These are phyloP conservation scores for Drosophila barbarae DNA, from an alignment of 2,888 invertebrate species.

Conservation along the genomic window DNA sequence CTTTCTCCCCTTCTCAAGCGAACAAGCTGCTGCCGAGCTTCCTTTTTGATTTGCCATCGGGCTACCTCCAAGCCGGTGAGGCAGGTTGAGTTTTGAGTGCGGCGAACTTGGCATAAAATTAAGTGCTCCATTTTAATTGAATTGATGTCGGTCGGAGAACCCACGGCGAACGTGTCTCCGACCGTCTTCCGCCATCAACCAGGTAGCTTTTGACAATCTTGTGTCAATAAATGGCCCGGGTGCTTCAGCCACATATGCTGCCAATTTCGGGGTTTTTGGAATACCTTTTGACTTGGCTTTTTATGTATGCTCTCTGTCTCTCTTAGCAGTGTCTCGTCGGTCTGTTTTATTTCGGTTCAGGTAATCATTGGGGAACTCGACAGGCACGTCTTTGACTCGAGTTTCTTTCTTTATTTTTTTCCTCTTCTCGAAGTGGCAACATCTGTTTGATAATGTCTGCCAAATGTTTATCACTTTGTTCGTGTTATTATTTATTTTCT, in stretches of 20 bases:
- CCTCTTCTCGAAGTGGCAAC: constrained; percentile 21
- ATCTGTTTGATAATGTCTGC: constrained; percentile 43
- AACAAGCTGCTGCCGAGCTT: constrained; percentile 42
- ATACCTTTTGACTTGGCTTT: constrained; percentile 39
- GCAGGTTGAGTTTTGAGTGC: constrained; percentile 52
- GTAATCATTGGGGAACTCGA: constrained; percentile 38
- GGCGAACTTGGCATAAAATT: constrained; percentile 69
- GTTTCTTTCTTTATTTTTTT: constrained; percentile 15
- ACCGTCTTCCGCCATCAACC: constrained; percentile 9
- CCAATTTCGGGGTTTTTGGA: constrained; percentile 49
- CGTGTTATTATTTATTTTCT: constrained; percentile 24
- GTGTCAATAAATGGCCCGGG: constrained; percentile 51
- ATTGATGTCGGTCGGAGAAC: constrained; percentile 49
- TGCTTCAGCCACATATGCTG: constrained; percentile 58
- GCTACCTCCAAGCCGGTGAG: constrained; percentile 10
- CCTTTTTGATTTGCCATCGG: constrained; percentile 50
- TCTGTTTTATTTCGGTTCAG: constrained; percentile 34
- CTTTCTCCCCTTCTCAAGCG: constrained; percentile 4
- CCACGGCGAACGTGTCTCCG: constrained; percentile 23
- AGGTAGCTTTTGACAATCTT: constrained; percentile 49
- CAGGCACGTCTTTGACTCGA: constrained; percentile 30
- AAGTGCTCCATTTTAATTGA: constrained; percentile 72
- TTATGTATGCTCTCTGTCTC: constrained; percentile 8
- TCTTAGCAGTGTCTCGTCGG: constrained; percentile 12
- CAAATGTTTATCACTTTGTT: constrained; percentile 38